Base-by-base conservation (phyloP, 2,797 vertebrate species). In the Remorina albescens region DNA sequence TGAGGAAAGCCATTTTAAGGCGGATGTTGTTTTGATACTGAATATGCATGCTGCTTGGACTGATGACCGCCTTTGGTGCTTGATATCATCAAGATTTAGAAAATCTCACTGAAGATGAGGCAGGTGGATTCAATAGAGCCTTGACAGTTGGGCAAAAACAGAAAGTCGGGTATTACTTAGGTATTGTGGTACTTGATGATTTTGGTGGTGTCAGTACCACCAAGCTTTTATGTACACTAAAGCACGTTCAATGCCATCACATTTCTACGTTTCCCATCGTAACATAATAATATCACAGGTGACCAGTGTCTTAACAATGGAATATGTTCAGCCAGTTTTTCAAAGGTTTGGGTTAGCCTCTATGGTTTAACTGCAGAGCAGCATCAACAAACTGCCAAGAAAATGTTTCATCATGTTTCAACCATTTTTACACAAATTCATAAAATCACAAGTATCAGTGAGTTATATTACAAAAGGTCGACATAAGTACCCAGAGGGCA, bases 1-100 rank as follows among this genome's bases (percentile, higher is more conserved):
- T 49, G 71, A 85, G 46, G 58, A 30, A 42, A 64, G 54, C 21
- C 65, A 56, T 67, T 67, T 82, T 41, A 77, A 57, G 81, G 69
- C 28, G 0, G 15, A 46, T 37, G 79, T 23, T 54, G 74, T 71
- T 80, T 64, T 61, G 32, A 65, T 42, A 68, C 64, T 42, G 30
- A 57, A 75, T 41, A 44, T 12, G 62, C 23, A 6, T 46, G n/a
- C 28, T 32, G 54, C 30, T 19, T 59, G 30, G 36, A 57, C 13
- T 8, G 34, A 67, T 63, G 55, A 64, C 21, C 25, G 37, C 53
- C 67, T 67, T 42, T 50, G 42, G 13, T 50, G 47, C 42, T 66
- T 26, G 50, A 19, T 63, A 21, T 58, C 18, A 28, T 61, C 18
- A 68, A 66, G 58, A 70, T 28, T 63, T 44, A 34, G 50, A 67